Percentiles rank a stretch among this genome's conserved stretches.
These are phyloP conservation scores for Phania funesta DNA, from an alignment of 2,888 invertebrate species.

Conservation along the genomic window DNA sequence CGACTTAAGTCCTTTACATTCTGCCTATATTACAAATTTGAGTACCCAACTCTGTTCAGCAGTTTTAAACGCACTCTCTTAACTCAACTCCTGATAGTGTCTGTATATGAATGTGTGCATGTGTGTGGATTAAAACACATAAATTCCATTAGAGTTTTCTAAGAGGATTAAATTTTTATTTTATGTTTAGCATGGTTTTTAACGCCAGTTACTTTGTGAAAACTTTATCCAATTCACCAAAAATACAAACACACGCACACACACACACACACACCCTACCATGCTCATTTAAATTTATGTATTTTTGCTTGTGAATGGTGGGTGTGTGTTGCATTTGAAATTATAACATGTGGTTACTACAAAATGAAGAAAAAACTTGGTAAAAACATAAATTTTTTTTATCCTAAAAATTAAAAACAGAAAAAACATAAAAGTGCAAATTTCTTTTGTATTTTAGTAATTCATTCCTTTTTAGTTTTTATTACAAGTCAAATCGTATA, in stretches of 20 bases:
- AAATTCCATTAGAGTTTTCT: constrained; percentile 67
- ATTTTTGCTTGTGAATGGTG: background rate
- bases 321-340: constrained; percentile 13
- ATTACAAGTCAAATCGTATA: too few relatives aligned
- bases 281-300: constrained; percentile 36
- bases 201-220: constrained; percentile 49
- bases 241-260: background rate
- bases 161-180: constrained; percentile 67
- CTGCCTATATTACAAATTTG: constrained; percentile 21
- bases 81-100: background rate
- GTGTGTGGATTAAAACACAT: constrained; percentile 63
- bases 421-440: background rate
- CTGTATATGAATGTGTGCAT: constrained; percentile 17
- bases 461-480: constrained; percentile 19
- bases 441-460: background rate
- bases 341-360: constrained; percentile 53
- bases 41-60: constrained; percentile 8
- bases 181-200: constrained; percentile 64
- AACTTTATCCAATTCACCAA: constrained; percentile 44
- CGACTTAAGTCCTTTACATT: background rate
- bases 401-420: constrained; percentile 3
- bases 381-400: constrained; percentile 28
- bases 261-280: background rate
- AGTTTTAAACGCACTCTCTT: background rate
- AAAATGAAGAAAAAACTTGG: constrained; percentile 17